Evolutionary conservation across 2,113 vertebrate species (phyloP), one percentile per base, ranked within the genome.

Genomic region (Lepus europaeus): DNA sequence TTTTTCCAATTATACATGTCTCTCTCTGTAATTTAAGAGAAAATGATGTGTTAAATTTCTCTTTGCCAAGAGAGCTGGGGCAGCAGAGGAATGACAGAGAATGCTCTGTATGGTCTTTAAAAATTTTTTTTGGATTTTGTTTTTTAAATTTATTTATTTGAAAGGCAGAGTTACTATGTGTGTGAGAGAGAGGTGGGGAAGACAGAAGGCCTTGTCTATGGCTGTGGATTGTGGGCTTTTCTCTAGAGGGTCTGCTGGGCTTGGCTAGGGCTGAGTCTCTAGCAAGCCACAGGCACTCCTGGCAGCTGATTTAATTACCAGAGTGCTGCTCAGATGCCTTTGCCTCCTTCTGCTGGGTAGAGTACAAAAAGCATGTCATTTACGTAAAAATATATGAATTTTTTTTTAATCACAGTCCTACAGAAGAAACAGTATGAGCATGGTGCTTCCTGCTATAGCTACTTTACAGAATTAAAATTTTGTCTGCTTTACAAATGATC

Each of bases 301-400:
- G 72, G 64, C 88, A 95, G 69, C 69, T 83, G 95, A 89, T 91
- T 81, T 80, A 84, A 94, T 96, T 96, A 94, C n/a, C 49, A 64
- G 88, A 78, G 17, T 93, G 56, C 87, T 93, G 86, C 89, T 90
- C 76, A 89, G 68, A 36, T 92, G 86, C 87, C 66, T 95, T 95
- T 94, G 87, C 68, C 78, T 91, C 33, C 68, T 93, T 33, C 68
- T 95, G 11, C 68, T 87, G 68, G 70, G 91, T 87, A 59, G 76
- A 89, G 89, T 73, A 94, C 93, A 85, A 81, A 27, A 83, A 81
- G 69, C 72, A 70, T 96, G 76, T 89, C 87, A 86, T 95, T 91
- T 95, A 82, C 94, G 86, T 95, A 89, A 92, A 95, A 97, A 79
- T 83, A 94, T n/a, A 77, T 36, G 45, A 82, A 90, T 89, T 73